Evolutionary conservation across 2,888 invertebrate species (phyloP), one percentile per base, ranked within the genome.

Genomic region (Oligia strigilis): DNA sequence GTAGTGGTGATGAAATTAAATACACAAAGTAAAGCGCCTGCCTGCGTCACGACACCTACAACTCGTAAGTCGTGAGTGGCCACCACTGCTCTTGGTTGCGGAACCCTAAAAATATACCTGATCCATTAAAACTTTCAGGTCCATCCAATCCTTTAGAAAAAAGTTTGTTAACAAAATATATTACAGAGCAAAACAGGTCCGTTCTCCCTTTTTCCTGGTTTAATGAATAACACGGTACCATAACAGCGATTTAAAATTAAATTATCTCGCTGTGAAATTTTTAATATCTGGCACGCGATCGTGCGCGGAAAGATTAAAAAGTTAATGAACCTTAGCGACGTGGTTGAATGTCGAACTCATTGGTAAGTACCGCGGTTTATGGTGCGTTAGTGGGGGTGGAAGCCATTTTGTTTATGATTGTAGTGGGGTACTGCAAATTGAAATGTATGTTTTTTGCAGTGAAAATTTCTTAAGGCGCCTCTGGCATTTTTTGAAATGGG

Each of bases 271-370:
- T 58, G 58, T 67, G 60, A 82, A 85, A 70, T 85, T 82, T 85
- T 85, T 85, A 85, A 85, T 85, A 85, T 80, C 85, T 19, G 66
- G 58, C 40, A 23, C 11, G 29, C 62, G 77, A 77, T 82, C 82
- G 85, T 82, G 81, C 77, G 14, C 40, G 4, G 86, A 60, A 64
- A 81, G 82, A 85, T 85, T 85, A 85, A 85, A 84, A 85, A 72
- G 82, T 72, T 82, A 85, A 85, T 85, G 69, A 85, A 85, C 58
- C 40, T 5, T 29, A 64, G 60, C 40, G 58, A 71, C 86, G 85
- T 75, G 85, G 55, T 3, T 69, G 72, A 80, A 85, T 85, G 74
- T 77, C 36, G 49, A n/a, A 74, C 43, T 36, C 72, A 72, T 36
- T 78, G 58, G 55, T 78, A 19, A 62, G 36, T 76, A 3, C n/a